Conservation (phyloP, 2,113 vertebrate species). For the Corythoichthys haematopterus region DNA sequence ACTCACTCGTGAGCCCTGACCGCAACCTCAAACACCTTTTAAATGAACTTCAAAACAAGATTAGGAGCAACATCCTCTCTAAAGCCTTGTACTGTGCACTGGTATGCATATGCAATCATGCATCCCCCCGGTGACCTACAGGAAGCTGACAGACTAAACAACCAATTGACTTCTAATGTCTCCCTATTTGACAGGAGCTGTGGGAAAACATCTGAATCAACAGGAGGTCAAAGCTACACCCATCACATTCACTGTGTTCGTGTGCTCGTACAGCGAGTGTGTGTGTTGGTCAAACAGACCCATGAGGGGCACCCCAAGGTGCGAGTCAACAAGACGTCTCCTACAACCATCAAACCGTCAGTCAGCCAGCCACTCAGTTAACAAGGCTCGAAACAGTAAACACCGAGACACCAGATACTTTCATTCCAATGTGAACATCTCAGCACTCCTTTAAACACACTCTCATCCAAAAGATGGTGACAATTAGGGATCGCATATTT, state of each 20-base stretch:
- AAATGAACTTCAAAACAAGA: no score
- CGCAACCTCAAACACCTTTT: no score
- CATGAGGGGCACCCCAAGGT: constrained; percentile 18
- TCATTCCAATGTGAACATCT: constrained; percentile 32
- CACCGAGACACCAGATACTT: constrained; percentile 33
- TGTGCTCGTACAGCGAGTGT: constrained; percentile 1
- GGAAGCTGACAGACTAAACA: constrained; percentile 51
- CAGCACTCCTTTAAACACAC: constrained; percentile 9
- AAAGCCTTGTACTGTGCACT: neutral
- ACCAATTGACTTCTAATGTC: constrained; percentile 29
- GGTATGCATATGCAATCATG: neutral
- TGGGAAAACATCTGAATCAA: constrained; percentile 71
- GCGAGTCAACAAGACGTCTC: constrained; percentile 41
- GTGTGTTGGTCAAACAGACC: constrained; percentile 27
- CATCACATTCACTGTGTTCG: neutral
- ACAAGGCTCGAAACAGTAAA: constrained; percentile 29
- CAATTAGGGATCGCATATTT: neutral
- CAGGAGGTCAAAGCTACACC: constrained; percentile 31
- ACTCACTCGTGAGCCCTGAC: no score
- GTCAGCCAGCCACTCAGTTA: constrained; percentile 18
- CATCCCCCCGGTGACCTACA: constrained; percentile 24
- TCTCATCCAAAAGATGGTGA: neutral
- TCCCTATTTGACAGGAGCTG: constrained; percentile 25
- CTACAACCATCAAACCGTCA: constrained; percentile 31
- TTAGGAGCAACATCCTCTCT: neutral